Evolutionary conservation across 1,140 invertebrate species (phyloP), one percentile per base, ranked within the genome.

Genomic region (Holcopasites calliopsidis): DNA sequence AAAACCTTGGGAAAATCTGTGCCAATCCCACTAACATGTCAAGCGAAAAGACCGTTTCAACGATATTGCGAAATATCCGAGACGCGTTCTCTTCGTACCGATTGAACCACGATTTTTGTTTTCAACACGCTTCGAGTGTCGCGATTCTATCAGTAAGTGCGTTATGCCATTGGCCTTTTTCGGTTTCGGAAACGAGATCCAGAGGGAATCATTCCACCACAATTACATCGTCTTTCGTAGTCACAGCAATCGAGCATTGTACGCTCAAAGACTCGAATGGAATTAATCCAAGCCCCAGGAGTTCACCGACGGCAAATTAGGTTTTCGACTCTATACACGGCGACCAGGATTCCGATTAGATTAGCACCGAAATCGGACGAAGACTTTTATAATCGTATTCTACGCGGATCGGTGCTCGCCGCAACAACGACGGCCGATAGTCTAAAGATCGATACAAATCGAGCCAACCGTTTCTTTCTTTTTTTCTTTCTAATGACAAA

Each of bases 1-100:
- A 66, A 49, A 75, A 65, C 54, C 38, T 79, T 74, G 58, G 38
- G 62, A 75, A 79, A 55, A 83, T 79, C 65, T 79, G 49, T 82
- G 71, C 44, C 71, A 75, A 83, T 83, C 49, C 60, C 23, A 68
- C 68, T 50, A 82, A 71, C 71, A 42, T 79, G 47, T 13, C 31
- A 18, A 38, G 47, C 47, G 55, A 77, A 54, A 64, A 47, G 28
- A 31, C 38, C 50, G 31, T 68, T 61, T 69, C 33, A 57, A 28
- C 13, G 58, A 26, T 76, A 54, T 55, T 52, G 18, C 62, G 54
- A 42, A 72, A 60, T 58, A 57, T 35, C 33, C n/a, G 13, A 18
- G 23, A 23, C 3, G 5, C 16, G 44, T 23, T 61, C 38, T 61
- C 13, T 13, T 47, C n/a, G 1, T 47, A 4, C 44, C 44, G 44